Conservation (phyloP, 2,888 invertebrate species). For the Erpobdella octoculata region DNA sequence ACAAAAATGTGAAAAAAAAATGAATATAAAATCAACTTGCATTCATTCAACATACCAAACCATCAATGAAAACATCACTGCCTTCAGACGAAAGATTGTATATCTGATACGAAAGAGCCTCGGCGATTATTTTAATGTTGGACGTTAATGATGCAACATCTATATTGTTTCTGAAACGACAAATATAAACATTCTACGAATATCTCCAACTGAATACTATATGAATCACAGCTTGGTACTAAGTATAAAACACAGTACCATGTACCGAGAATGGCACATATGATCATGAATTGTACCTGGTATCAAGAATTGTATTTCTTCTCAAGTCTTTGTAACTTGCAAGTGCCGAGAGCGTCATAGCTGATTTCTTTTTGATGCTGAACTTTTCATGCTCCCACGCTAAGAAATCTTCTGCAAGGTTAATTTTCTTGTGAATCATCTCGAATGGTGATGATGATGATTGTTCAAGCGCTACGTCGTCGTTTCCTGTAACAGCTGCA, state of each 20-base stretch:
- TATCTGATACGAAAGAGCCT: constrained; percentile 67
- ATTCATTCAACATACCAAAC: constrained; percentile 59
- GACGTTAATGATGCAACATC: constrained; percentile 59
- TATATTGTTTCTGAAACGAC: constrained; percentile 50
- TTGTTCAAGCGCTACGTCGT: no score
- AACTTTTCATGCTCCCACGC: constrained; percentile 97
- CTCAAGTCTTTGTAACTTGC: constrained; percentile 49
- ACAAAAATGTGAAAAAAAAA: neutral
- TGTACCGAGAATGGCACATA: no score
- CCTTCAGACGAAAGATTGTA: constrained; percentile 49
- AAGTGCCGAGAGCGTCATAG: constrained; percentile 78
- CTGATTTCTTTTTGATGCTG: constrained; percentile 80
- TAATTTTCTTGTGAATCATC: constrained; percentile 81
- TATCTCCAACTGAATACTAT: no score
- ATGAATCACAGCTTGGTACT: no score
- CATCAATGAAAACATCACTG: constrained; percentile 63
- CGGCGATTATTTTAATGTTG: constrained; percentile 70
- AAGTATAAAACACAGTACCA: no score
- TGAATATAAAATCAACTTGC: neutral
- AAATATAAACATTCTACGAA: no score
- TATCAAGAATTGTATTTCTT: constrained; percentile 53
- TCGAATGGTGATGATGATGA: no score
- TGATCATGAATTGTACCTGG: constrained; percentile 43
- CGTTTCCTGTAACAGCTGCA: constrained; percentile 59
- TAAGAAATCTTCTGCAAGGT: constrained; percentile 78